Evolutionary conservation across 2,888 invertebrate species (phyloP), one percentile per base, ranked within the genome.

Genomic region (Ophion ventricosus): DNA sequence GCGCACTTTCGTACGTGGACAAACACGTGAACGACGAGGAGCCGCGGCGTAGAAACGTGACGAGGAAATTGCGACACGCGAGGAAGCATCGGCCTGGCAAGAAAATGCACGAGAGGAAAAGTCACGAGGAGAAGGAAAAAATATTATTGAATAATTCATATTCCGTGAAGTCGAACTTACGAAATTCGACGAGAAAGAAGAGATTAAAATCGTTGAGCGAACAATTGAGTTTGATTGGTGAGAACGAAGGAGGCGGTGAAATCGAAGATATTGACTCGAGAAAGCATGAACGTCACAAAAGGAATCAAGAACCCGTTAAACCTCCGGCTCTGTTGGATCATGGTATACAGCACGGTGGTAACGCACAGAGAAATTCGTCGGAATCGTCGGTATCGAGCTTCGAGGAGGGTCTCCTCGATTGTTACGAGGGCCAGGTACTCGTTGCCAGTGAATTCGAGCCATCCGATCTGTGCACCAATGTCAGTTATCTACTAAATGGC

Each of bases 331-430:
- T 96, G 78, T 94, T 97, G 76, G 97, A 97, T 93, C 95, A 96
- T 43, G 96, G 96, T 72, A 96, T 97, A 14, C 95, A 95, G 87
- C 97, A 97, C 90, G 97, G 97, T 3, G 97, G 97, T 5, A 97
- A 97, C 93, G 91, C 91, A 1, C 95, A 95, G 14, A 90, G 91
- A 80, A 96, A 97, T 89, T 94, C 93, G 74, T 94, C 95, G 0
- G 96, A 96, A 78, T 95, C 95, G 78, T 96, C 96, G 7, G 95
- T 96, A n/a, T 97, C 97, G 0, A 97, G 97, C 92, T 97, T 97
- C 92, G 97, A 97, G 93, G 96, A 95, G 78, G 96, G 95, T 84
- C 93, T 98, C 49, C 94, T 97, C 80, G 95, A 95, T 69, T 98
- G 97, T 91, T 97, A 97, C 89, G 95, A 96, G 87, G 96, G 97